Percentiles rank a stretch among this genome's conserved stretches.
Conservation (phyloP, 2,888 invertebrate species). For the Mimachlamys varia region DNA sequence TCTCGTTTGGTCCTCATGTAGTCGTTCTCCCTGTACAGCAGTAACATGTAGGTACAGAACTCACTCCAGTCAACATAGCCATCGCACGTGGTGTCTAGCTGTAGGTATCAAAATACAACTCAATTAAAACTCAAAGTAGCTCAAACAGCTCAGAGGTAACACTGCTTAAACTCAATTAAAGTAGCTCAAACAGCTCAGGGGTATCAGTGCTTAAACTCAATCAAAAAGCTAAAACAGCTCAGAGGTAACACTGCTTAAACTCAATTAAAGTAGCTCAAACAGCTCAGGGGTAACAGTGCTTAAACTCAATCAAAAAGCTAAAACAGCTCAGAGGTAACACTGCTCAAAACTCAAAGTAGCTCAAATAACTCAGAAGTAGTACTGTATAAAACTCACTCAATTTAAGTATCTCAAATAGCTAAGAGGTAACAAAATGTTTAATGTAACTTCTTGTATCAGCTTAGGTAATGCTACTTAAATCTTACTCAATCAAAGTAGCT, state of each 20-base stretch:
- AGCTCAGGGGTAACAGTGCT: background rate
- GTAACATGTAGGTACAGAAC: conserved; percentile 80
- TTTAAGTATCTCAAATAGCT: too few species aligned
- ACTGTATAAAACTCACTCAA: too few species aligned
- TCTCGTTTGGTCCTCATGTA: conserved; percentile 77
- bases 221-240: background rate
- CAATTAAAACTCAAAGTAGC: background rate
- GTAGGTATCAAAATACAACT: conserved; percentile 47
- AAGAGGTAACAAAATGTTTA: too few species aligned
- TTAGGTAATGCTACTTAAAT: too few species aligned
- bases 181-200: background rate
- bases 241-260: background rate
- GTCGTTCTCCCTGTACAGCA: conserved; percentile 80
- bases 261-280: too few species aligned
- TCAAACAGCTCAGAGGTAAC: background rate
- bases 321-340: too few species aligned
- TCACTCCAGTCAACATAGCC: conserved; percentile 81
- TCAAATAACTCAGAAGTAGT: too few species aligned
- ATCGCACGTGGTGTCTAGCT: conserved; percentile 80
- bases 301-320: too few species aligned
- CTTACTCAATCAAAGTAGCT: too few species aligned
- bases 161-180: background rate
- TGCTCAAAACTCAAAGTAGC: too few species aligned
- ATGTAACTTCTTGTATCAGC: too few species aligned
- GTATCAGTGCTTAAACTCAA: background rate